A percentile compares a stretch with the other conserved stretches of the same genome.
phyloP scores from a whole-genome alignment of 1,140 invertebrate genomes.

The Portunus trituberculatus region DNA sequence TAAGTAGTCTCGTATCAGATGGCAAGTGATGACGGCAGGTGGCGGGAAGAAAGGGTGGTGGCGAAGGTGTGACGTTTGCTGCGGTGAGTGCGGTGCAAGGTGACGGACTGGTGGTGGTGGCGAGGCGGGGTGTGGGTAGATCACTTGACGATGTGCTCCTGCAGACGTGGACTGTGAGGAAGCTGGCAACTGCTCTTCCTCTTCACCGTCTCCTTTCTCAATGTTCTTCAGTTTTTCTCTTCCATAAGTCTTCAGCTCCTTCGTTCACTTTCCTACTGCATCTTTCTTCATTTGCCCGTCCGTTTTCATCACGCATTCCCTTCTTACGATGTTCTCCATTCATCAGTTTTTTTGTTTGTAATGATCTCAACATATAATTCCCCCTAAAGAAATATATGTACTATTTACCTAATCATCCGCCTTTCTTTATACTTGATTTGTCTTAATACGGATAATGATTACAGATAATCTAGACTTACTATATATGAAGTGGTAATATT shows the following conservation, averaged over 20 bases:
- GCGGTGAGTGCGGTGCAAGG: not conserved
- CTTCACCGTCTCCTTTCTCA: not conserved
- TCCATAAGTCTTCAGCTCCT: not conserved
- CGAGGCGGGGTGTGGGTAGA: too few species aligned
- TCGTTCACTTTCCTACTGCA: not conserved
- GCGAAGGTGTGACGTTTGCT: not conserved
- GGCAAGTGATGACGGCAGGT: not conserved
- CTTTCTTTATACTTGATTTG: too few species aligned
- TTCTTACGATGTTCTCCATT: not conserved
- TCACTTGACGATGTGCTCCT: too few species aligned
- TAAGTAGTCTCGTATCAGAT: not conserved
- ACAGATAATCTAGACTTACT: too few species aligned
- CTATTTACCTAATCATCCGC: too few species aligned
- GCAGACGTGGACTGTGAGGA: not conserved
- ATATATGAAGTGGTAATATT: too few species aligned
- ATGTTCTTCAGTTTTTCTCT: not conserved
- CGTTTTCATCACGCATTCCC: not conserved
- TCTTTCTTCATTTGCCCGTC: not conserved
- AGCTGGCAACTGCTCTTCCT: not conserved
- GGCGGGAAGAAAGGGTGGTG: not conserved
- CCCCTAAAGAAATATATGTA: too few species aligned
- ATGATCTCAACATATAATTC: too few species aligned
- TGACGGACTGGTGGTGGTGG: too few species aligned
- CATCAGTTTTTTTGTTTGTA: not conserved
- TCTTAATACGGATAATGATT: too few species aligned